Percentiles rank a stretch among this genome's conserved stretches.
These are phyloP conservation scores for Setophaga petechia DNA, from an alignment of 2,113 vertebrate species.

Conservation along the genomic window DNA sequence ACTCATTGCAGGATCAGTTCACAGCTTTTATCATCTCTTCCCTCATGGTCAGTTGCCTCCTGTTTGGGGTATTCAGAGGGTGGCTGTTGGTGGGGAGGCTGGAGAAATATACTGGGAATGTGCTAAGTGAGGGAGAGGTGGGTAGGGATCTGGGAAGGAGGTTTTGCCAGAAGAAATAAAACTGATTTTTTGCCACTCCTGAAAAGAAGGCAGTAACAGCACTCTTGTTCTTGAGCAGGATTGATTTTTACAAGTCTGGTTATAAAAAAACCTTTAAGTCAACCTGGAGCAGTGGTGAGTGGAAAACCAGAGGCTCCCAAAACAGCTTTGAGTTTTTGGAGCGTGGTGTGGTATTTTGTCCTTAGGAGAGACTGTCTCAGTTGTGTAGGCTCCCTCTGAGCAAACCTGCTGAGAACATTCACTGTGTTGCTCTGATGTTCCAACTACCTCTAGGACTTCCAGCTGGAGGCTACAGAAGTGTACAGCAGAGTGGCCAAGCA, in stretches of 20 bases:
- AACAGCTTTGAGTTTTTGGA: background rate
- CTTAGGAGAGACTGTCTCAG: background rate
- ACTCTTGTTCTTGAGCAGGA: background rate
- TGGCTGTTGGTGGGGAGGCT: background rate
- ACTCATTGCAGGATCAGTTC: background rate
- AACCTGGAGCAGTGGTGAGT: background rate
- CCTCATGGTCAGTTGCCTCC: background rate
- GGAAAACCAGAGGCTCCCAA: background rate
- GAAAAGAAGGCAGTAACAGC: background rate
- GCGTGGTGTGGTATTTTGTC: background rate
- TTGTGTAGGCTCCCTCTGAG: background rate
- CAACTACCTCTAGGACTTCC: slow-evolving; percentile 85
- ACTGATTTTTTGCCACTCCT: background rate
- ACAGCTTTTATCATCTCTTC: background rate
- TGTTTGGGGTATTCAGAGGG: background rate
- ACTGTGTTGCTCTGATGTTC: background rate
- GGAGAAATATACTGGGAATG: background rate
- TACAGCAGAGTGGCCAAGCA: slow-evolving; percentile 88
- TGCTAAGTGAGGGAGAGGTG: background rate
- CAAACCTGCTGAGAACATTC: background rate
- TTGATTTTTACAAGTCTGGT: background rate
- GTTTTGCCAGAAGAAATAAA: background rate
- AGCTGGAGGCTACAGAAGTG: slow-evolving; percentile 87
- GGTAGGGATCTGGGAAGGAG: background rate
- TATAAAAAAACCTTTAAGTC: background rate